Percentiles rank a stretch among this genome's conserved stretches.
Conservation (phyloP, 2,797 vertebrate genomes). For the Micrastur ruficollis region DNA sequence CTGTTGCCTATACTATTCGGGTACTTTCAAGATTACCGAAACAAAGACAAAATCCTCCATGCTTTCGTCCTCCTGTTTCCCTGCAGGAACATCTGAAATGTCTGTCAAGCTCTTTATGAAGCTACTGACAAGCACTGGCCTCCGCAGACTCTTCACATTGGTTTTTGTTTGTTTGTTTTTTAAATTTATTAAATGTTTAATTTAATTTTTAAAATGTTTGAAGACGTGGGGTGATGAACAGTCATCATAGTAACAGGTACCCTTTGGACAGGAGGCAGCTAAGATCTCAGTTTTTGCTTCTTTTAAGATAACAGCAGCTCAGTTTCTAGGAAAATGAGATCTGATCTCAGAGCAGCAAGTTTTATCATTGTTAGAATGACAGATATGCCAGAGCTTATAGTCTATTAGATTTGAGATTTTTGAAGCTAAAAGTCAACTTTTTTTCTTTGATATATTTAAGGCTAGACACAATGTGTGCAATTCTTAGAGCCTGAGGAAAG, state of each 20-base stretch:
- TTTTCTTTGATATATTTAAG: not conserved
- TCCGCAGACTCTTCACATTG: not conserved
- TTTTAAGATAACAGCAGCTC: not conserved
- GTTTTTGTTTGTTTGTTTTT: not conserved
- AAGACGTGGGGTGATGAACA: not conserved
- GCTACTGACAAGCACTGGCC: not conserved
- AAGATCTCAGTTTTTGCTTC: not conserved
- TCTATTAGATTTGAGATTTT: not conserved
- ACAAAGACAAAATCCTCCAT: not conserved
- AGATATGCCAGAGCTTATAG: not conserved
- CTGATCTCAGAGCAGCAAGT: not conserved
- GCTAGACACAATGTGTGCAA: not conserved
- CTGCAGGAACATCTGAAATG: not conserved
- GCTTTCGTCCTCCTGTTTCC: not conserved
- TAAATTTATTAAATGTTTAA: not conserved
- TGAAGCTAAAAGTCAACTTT: rapidly evolving
- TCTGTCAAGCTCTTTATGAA: not conserved
- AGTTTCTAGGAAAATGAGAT: not conserved
- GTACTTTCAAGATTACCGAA: not conserved
- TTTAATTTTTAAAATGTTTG: not conserved
- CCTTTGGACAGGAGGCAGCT: not conserved
- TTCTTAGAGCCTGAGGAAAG: not conserved
- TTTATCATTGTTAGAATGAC: not conserved
- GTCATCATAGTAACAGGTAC: not conserved
- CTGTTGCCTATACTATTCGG: not conserved